Percentiles rank a stretch among this genome's conserved stretches.
Evolutionary conservation across 1,140 invertebrate species (phyloP).

Genomic region (Paraescarpia echinospica): DNA sequence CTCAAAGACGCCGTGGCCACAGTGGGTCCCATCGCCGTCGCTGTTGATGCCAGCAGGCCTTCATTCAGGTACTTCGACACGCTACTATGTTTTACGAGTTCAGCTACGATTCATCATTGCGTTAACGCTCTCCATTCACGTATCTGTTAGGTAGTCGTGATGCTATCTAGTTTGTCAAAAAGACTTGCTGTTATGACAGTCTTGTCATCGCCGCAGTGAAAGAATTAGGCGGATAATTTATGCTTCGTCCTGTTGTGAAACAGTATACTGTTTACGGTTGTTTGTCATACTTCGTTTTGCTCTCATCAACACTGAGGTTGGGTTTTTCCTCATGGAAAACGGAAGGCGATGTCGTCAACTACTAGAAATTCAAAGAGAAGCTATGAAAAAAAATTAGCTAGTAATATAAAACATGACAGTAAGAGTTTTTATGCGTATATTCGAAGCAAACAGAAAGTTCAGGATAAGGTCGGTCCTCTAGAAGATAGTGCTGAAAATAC

Average conservation of each 20-base stretch:
- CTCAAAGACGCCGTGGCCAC: constrained; percentile 71
- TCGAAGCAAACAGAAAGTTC: no score
- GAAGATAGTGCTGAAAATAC: no score
- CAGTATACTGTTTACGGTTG: no score
- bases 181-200: neutral
- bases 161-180: neutral
- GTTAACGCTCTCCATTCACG: neutral
- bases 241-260: neutral
- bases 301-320: no score
- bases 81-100: neutral
- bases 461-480: no score
- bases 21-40: constrained; percentile 76
- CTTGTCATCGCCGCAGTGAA: neutral
- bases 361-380: no score
- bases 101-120: neutral
- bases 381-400: no score
- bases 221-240: neutral
- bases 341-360: no score
- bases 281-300: no score
- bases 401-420: no score
- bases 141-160: neutral
- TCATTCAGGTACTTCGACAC: constrained; percentile 64
- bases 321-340: no score
- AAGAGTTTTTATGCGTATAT: no score
- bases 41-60: constrained; percentile 82